Evolutionary conservation across 2,888 invertebrate species (phyloP).

Genomic region (Lithophane leautieri): DNA sequence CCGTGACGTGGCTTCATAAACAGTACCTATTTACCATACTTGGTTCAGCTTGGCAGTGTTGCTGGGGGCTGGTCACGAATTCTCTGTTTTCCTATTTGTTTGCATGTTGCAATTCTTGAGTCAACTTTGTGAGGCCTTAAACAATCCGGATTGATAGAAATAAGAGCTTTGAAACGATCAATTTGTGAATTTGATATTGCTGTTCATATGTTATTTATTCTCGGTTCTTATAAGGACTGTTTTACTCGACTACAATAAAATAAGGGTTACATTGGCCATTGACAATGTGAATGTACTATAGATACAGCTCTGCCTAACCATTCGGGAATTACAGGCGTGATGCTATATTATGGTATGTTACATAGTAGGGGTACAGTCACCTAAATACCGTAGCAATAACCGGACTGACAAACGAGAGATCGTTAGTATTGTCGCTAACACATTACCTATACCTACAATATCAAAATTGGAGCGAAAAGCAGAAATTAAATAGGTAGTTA

Average conservation of each 20-base stretch:
- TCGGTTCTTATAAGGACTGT: too few species aligned
- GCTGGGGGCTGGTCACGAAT: conserved; percentile 53
- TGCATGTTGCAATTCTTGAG: conserved; percentile 41
- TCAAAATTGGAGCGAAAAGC: too few species aligned
- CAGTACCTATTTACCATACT: conserved; percentile 54
- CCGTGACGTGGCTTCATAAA: conserved; percentile 34
- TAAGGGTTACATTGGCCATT: too few species aligned
- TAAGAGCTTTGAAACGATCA: not conserved
- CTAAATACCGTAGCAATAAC: not conserved
- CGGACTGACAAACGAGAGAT: not conserved
- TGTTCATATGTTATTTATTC: too few species aligned
- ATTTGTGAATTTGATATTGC: not conserved
- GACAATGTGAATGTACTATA: too few species aligned
- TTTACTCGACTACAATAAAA: too few species aligned
- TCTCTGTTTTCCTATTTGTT: conserved; percentile 20
- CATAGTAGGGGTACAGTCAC: too few species aligned
- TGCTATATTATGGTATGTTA: too few species aligned
- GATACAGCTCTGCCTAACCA: too few species aligned
- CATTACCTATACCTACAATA: not conserved
- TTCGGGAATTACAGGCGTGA: too few species aligned
- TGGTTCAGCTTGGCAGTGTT: not conserved
- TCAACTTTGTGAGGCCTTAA: conserved; percentile 6
- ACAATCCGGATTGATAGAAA: not conserved
- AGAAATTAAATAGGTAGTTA: not conserved
- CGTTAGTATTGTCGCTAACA: not conserved